phyloP scores from a whole-genome alignment of 64 coral and sea anemone genomes.

The Actinia tenebrosa region DNA sequence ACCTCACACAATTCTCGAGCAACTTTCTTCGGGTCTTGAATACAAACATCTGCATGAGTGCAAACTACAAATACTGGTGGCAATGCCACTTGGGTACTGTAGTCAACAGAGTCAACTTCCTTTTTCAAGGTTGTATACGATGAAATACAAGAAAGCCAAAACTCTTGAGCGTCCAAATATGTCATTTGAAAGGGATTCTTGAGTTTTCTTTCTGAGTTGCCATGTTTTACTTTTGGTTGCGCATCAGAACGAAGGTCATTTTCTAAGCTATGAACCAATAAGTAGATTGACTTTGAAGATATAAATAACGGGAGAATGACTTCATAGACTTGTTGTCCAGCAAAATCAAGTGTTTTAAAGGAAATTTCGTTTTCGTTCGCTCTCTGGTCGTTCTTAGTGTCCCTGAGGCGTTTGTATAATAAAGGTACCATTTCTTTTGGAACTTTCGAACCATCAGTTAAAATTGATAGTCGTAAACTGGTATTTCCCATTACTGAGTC shows the following conservation, averaged over 20 bases:
- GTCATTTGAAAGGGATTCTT: not conserved
- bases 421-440: too few species aligned
- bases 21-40: not conserved
- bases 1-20: not conserved
- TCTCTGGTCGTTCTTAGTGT: not conserved
- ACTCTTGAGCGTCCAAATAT: not conserved
- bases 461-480: not conserved
- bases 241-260: not conserved
- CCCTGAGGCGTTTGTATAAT: not conserved
- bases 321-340: not conserved
- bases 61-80: slow-evolving; percentile 17
- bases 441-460: not conserved
- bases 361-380: not conserved
- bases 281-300: not conserved
- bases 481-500: not conserved
- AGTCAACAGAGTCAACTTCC: not conserved
- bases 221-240: not conserved
- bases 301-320: slow-evolving; percentile 2
- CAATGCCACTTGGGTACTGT: not conserved
- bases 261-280: not conserved
- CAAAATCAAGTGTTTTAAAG: not conserved
- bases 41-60: not conserved
- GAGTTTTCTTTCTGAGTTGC: not conserved
- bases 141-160: slow-evolving; percentile 3
- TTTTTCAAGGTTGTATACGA: not conserved